Percentiles rank a stretch among this genome's conserved stretches.
Evolutionary conservation across 2,113 vertebrate genomes (phyloP).

Genomic region (Rhodinocichla rosea): DNA sequence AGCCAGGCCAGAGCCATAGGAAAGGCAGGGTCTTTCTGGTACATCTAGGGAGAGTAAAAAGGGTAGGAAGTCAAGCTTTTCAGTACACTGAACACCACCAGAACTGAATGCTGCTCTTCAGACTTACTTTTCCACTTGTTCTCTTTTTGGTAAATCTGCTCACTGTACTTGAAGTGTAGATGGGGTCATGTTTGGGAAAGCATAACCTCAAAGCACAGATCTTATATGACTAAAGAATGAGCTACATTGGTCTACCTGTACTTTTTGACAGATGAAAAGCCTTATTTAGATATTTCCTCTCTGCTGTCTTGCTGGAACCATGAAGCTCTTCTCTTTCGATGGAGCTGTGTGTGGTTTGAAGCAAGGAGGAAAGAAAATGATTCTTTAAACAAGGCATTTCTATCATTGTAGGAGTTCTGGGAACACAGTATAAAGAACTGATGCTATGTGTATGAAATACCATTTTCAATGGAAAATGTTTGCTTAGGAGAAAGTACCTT

Average conservation of each 20-base stretch:
- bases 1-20: background rate
- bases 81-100: background rate
- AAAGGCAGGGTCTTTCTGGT: background rate
- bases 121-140: background rate
- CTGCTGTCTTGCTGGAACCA: background rate
- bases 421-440: background rate
- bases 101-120: background rate
- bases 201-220: background rate
- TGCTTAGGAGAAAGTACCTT: background rate
- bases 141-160: background rate
- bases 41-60: background rate
- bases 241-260: background rate
- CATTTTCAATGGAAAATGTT: background rate
- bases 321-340: background rate
- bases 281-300: background rate
- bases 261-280: background rate
- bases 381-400: background rate
- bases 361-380: background rate
- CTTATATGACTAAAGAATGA: background rate
- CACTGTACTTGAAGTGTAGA: background rate
- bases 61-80: background rate
- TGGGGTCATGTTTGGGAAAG: background rate
- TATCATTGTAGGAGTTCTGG: background rate
- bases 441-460: background rate
- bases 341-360: background rate